Percentiles rank a stretch among this genome's conserved stretches.
Evolutionary conservation across 2,113 vertebrate species (phyloP).

Genomic region (Synodontis membranacea): DNA sequence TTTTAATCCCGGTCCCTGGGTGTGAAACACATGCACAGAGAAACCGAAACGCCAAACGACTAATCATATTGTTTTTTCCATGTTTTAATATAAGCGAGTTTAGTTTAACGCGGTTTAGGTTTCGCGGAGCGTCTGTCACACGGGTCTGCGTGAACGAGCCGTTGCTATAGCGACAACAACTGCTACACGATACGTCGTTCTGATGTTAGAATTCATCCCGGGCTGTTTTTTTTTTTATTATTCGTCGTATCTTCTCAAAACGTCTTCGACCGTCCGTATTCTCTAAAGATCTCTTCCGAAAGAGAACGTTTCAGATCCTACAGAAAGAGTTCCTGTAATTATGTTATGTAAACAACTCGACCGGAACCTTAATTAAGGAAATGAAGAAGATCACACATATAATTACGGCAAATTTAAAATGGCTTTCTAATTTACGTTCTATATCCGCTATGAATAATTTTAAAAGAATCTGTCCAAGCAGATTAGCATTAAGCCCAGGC

Average conservation of each 20-base stretch:
- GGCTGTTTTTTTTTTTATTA: not conserved
- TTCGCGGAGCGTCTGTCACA: not conserved
- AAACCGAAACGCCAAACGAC: not conserved
- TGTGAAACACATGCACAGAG: not conserved
- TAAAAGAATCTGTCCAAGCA: not conserved
- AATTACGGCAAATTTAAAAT: not conserved
- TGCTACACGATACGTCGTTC: too few species aligned
- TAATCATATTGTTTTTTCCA: not conserved
- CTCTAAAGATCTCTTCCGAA: too few species aligned
- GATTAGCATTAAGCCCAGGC: not conserved
- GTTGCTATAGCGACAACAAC: not conserved
- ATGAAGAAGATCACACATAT: not conserved
- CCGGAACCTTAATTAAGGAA: not conserved
- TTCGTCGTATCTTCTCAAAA: not conserved
- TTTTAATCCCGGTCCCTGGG: not conserved
- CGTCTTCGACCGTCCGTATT: not conserved
- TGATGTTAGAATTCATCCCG: not conserved
- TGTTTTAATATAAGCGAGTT: not conserved
- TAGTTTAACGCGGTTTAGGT: not conserved
- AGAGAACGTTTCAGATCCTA: not conserved
- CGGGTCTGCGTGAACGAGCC: not conserved
- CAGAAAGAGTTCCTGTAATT: not conserved
- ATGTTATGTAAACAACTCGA: not conserved
- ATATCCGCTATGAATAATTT: not conserved
- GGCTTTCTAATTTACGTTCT: not conserved